Evolutionary conservation across 1,140 invertebrate species (phyloP), one percentile per base, ranked within the genome.

Genomic region (Brachionus paranguensis): DNA sequence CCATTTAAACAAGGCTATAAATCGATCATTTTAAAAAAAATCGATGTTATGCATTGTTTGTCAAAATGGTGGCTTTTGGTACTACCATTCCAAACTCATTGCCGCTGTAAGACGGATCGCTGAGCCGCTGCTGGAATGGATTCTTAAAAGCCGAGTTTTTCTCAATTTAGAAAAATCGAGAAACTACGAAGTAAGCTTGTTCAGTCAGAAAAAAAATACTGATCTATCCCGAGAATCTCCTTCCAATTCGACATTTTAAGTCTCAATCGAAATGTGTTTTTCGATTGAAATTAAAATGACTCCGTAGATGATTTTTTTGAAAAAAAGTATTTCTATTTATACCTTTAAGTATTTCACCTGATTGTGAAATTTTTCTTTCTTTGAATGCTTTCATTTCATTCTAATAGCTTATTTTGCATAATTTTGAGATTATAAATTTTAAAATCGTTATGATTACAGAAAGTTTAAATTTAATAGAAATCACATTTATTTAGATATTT

Each of bases 81-180:
- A 68, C 65, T 68, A 33, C 27, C 65, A 68, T 33, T 68, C 33
- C 65, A 68, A 68, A 68, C 65, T 68, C 65, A 68, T 68, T 68
- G 65, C 65, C 65, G 33, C 4, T 41, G 11, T 6, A 41, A 29
- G 33, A 33, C 33, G 65, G 65, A 68, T 68, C 65, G 65, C 65
- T 68, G 65, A 68, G 65, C 27, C 65, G 65, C 65, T 68, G 14
- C 27, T 68, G 65, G n/a, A 68, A 68, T 68, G 65, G 65, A 7
- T 68, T 68, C 29, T 33, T 29, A 68, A 68, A 68, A 68, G 65
- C 65, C 65, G 65, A 12, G 27, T 68, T 68, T 33, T 68, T 68
- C 65, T 68, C 65, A 68, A 41, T 68, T 68, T 68, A 68, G 65
- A 68, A 68, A 68, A 68, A 68, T 68, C 33, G 29, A 68, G 65